Base-by-base conservation (phyloP, 2,888 invertebrate genomes). In the Protonemura montana region DNA sequence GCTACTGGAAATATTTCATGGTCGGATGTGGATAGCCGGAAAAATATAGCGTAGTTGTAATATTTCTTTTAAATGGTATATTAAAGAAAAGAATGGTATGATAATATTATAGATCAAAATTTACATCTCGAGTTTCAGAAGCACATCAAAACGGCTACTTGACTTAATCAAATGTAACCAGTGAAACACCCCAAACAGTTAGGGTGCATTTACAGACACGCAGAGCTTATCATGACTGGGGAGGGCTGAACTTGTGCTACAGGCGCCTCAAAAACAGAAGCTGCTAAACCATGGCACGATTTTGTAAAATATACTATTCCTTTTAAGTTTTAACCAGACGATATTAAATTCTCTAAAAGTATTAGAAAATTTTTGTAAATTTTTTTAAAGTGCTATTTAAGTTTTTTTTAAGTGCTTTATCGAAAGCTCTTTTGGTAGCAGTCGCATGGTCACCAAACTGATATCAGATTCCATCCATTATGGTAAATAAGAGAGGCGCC, bases 131-230 rank as follows among this genome's bases (percentile, higher is more conserved):
- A 42, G 82, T 82, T 82, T 26, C 82, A 42, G 6, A 35, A 26
- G 21, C 41, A 41, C 26, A 82, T 42, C 82, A 21, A 42, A 26
- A 26, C 82, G 30, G 26, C 82, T 41, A 42, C 42, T 82, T 82
- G 41, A 41, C 41, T 82, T 82, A 82, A 82, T 82, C 82, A 82
- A 82, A 82, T 82, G 42, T 42, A 82, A 82, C 42, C 82, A 82
- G 42, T n/a, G 35, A 42, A 82, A 35, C 35, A 35, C 35, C 35
- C 35, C 35, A 35, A 35, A 42, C 82, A 81, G 30, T 81, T 29
- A 5, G 26, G 82, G 78, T 78, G 26, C 26, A 27, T 82, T 41
- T 41, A 41, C 35, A 2, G 82, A 26, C 82, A 82, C 82, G 82
- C 82, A 78, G 1, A 78, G 78, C 78, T 78, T 78, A 78, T 78